Evolutionary conservation across 92 coral and sea anemone species (phyloP), one percentile per base, ranked within the genome.

Genomic region (Desmophyllum pertusum): DNA sequence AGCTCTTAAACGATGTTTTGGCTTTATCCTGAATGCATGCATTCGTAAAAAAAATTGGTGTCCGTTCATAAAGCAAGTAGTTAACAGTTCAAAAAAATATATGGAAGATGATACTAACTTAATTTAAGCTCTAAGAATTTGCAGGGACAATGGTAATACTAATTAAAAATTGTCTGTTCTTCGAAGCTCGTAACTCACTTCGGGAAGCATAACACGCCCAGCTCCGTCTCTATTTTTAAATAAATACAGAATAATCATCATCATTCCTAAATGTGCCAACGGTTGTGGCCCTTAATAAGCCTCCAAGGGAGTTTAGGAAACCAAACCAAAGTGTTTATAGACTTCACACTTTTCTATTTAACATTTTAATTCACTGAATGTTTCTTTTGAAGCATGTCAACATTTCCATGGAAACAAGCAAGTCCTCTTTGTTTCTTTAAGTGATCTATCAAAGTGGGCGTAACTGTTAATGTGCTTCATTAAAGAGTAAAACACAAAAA

Each of bases 381-480:
- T 36, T n/a, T 45, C 73, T 40, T 1, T 0, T 42, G 38, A 18
- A 42, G 73, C 73, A 42, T 43, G 21, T 35, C 19, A 63, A 14
- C 8, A 31, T n/a, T 78, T 3, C 59, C 33, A 78, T 41, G 83
- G 83, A 42, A 41, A 78, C 82, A 15, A 78, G 57, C 41, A 63
- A 62, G 74, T 29, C 33, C 38, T 63, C 69, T 36, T 29, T 9
- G 42, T 38, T 18, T 59, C 21, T 30, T 59, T 30, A 41, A 27
- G 37, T 63, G 55, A 6, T 64, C 38, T 9, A 18, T 42, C n/a
- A 39, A 52, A 78, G 61, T 38, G 72, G 70, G 70, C 64, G 81
- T 55, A 23, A 37, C 81, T 57, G 23, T n/a, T 74, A 39, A 40
- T 31, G 18, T 53, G 14, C 23, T 36, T 10, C 35, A 39, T 21